phyloP scores from a whole-genome alignment of 2,888 invertebrate species.

The Scaptomyza polygonia region DNA sequence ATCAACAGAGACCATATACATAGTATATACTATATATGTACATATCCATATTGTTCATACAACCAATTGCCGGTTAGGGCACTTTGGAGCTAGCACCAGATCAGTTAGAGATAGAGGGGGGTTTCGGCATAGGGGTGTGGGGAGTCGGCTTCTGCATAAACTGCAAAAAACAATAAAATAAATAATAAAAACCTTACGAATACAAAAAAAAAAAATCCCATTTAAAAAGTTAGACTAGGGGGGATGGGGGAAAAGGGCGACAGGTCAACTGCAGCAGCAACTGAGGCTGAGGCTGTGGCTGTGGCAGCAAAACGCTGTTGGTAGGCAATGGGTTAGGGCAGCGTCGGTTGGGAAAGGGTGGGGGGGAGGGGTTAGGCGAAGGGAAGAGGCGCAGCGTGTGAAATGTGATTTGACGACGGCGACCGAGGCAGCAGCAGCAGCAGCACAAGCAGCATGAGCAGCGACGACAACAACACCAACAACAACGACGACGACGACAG shows the following conservation, averaged over 20 bases:
- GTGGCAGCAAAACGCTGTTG: conserved; percentile 20
- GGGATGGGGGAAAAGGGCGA: background rate
- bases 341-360: conserved; percentile 9
- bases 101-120: background rate
- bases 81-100: conserved; percentile 31
- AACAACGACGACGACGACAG: conserved; percentile 86
- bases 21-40: background rate
- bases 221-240: conserved; percentile 18
- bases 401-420: conserved; percentile 63
- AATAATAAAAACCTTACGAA: conserved; percentile 11
- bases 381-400: conserved; percentile 49
- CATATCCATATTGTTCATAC: conserved; percentile 14
- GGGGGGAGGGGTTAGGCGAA: too few species aligned
- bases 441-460: conserved; percentile 16
- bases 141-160: conserved; percentile 3
- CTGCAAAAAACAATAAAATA: conserved; percentile 24
- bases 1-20: background rate
- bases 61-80: conserved; percentile 36
- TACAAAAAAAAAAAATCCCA: conserved; percentile 23
- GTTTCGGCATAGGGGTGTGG: background rate
- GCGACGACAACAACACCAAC: conserved; percentile 30
- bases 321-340: conserved; percentile 36
- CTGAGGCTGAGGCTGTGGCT: background rate
- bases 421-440: conserved; percentile 33
- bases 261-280: conserved; percentile 36